A percentile compares a stretch with the other conserved stretches of the same genome.
phyloP scores from a whole-genome alignment of 2,113 vertebrate species.

The Fukomys damarensis region DNA sequence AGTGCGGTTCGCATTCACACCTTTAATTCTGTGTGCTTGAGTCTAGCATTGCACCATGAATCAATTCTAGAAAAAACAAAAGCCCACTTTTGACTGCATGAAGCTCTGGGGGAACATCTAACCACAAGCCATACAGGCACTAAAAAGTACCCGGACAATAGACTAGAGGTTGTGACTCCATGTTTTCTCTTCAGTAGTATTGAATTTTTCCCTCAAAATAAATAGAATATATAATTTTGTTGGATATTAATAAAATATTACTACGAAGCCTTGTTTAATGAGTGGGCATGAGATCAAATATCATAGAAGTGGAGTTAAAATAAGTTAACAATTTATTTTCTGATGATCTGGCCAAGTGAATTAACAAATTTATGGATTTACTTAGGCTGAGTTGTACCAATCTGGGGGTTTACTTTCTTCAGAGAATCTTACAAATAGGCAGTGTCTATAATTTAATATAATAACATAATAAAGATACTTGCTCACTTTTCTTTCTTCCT shows the following conservation, averaged over 20 bases:
- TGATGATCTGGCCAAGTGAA: neutral
- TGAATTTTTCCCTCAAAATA: neutral
- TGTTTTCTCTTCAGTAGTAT: neutral
- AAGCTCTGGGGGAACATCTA: no score
- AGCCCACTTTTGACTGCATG: no score
- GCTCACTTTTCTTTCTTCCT: neutral
- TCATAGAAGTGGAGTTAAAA: neutral
- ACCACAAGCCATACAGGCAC: no score
- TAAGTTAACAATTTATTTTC: neutral
- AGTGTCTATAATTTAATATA: neutral
- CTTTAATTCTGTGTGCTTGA: no score
- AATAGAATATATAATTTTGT: neutral
- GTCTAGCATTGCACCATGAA: no score
- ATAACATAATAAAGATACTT: neutral
- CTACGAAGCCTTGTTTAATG: neutral
- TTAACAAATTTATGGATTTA: neutral
- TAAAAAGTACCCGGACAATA: neutral
- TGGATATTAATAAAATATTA: neutral
- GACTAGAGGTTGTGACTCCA: neutral
- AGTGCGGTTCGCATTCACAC: no score
- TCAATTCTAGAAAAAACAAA: no score
- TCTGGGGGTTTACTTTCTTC: neutral
- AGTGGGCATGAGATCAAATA: neutral
- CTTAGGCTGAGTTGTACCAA: neutral
- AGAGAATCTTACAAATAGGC: neutral